phyloP scores from a whole-genome alignment of 2,797 vertebrate genomes.

The Sebastes vulpes region DNA sequence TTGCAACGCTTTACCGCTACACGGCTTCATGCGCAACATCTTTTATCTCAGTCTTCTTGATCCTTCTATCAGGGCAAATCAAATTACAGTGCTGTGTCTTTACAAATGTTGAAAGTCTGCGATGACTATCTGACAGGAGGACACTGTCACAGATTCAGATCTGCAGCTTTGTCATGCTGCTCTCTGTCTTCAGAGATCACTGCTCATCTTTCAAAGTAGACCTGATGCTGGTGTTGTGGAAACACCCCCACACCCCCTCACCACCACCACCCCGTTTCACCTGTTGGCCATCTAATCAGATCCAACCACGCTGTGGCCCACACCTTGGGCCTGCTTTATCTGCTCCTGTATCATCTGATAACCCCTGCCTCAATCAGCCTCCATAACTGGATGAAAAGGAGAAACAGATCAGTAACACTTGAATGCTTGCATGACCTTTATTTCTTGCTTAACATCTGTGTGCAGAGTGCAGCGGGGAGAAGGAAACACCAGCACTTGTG shows the following conservation, averaged over 20 bases:
- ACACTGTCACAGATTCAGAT: constrained; percentile 65
- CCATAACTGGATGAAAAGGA: constrained; percentile 80
- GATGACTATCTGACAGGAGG: constrained; percentile 50
- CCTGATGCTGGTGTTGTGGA: constrained; percentile 74
- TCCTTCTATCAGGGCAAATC: constrained; percentile 39
- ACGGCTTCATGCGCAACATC: constrained; percentile 1
- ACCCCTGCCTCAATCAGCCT: constrained; percentile 66
- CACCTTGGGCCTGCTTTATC: constrained; percentile 61
- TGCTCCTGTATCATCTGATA: constrained; percentile 63
- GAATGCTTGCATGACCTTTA: constrained; percentile 69
- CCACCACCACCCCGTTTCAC: constrained; percentile 46
- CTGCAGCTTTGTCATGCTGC: constrained; percentile 44
- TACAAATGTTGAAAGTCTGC: constrained; percentile 35
- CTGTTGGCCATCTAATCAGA: constrained; percentile 78
- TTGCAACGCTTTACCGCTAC: not conserved
- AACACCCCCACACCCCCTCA: constrained; percentile 51
- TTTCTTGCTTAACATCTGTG: constrained; percentile 76
- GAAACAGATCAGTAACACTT: constrained; percentile 83
- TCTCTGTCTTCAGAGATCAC: constrained; percentile 53
- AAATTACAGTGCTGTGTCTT: constrained; percentile 17
- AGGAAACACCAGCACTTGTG: constrained; percentile 62
- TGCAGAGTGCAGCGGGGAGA: constrained; percentile 34
- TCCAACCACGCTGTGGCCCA: constrained; percentile 64
- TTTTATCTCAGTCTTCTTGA: constrained; percentile 43
- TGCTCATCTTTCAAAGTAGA: constrained; percentile 76